Evolutionary conservation across 2,113 vertebrate species (phyloP).

Genomic region (Oplegnathus fasciatus): DNA sequence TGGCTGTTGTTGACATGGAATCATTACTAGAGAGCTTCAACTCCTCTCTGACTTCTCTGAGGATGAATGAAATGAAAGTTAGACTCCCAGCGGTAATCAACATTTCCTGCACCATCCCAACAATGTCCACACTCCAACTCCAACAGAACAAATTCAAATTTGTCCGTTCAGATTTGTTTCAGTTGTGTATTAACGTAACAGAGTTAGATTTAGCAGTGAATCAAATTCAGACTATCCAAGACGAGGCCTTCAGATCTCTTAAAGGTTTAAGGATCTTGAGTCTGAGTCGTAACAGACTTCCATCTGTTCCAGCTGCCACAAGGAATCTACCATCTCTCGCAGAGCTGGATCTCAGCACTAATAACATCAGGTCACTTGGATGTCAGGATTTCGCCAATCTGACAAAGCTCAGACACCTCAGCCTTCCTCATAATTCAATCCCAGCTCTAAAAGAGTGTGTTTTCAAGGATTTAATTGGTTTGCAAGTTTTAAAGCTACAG

Average conservation of each 20-base stretch:
- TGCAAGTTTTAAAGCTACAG: constrained; percentile 75
- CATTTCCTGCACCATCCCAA: constrained; percentile 80
- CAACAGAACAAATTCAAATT: constrained; percentile 70
- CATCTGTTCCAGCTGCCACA: constrained; percentile 49
- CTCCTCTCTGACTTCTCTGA: constrained; percentile 66
- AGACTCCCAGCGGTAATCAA: constrained; percentile 67
- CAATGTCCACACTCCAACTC: constrained; percentile 71
- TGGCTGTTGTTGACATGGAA: constrained; percentile 50
- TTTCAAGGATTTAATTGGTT: constrained; percentile 70
- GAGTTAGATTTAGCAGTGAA: constrained; percentile 72
- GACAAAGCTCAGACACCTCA: constrained; percentile 64
- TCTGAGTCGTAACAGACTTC: constrained; percentile 69
- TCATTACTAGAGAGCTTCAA: constrained; percentile 70
- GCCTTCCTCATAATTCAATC: constrained; percentile 74
- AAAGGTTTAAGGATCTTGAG: constrained; percentile 51
- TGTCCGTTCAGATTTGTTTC: constrained; percentile 62
- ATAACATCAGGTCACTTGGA: constrained; percentile 65
- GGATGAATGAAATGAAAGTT: constrained; percentile 67
- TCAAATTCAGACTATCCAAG: constrained; percentile 34
- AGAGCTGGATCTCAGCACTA: constrained; percentile 78
- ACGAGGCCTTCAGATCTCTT: constrained; percentile 53
- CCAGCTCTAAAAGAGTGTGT: constrained; percentile 51
- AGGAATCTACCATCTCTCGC: constrained; percentile 57
- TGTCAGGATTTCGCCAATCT: constrained; percentile 76
- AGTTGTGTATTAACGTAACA: constrained; percentile 63